Evolutionary conservation across 2,113 vertebrate genomes (phyloP).

Genomic region (Cavia aperea): DNA sequence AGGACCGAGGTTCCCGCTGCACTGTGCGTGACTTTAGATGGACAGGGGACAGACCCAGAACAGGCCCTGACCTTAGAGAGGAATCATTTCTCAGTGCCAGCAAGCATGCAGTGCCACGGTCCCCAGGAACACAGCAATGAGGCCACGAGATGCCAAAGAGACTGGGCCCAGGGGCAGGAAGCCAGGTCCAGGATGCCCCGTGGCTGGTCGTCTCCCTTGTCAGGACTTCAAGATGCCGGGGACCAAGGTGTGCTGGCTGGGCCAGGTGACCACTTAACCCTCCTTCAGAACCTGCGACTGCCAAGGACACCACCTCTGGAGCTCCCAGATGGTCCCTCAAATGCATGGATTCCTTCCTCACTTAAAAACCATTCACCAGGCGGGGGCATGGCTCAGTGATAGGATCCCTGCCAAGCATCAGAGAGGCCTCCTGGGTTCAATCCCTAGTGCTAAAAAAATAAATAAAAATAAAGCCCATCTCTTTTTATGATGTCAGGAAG

Average conservation of each 20-base stretch:
- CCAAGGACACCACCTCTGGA: fast-evolving
- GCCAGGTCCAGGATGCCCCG: background rate
- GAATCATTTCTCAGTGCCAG: background rate
- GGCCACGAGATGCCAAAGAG: background rate
- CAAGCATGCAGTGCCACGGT: background rate
- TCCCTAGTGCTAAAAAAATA: background rate
- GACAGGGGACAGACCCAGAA: background rate
- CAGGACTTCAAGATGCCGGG: background rate
- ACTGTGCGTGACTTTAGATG: background rate
- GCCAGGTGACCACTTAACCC: fast-evolving
- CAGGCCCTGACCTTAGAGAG: background rate
- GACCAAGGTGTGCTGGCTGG: background rate
- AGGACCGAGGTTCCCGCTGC: background rate
- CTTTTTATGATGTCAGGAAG: background rate
- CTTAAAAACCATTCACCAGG: background rate
- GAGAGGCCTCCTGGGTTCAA: background rate
- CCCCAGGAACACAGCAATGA: background rate
- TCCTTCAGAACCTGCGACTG: background rate
- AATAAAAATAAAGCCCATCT: background rate
- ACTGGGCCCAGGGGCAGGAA: background rate
- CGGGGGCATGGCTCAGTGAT: background rate
- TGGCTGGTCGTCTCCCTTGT: background rate
- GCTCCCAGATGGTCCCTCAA: background rate
- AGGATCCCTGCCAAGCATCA: background rate
- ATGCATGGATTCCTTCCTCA: background rate